These are phyloP conservation scores for Drosophila triauraria DNA, from an alignment of 1,140 invertebrate species.

Conservation along the genomic window DNA sequence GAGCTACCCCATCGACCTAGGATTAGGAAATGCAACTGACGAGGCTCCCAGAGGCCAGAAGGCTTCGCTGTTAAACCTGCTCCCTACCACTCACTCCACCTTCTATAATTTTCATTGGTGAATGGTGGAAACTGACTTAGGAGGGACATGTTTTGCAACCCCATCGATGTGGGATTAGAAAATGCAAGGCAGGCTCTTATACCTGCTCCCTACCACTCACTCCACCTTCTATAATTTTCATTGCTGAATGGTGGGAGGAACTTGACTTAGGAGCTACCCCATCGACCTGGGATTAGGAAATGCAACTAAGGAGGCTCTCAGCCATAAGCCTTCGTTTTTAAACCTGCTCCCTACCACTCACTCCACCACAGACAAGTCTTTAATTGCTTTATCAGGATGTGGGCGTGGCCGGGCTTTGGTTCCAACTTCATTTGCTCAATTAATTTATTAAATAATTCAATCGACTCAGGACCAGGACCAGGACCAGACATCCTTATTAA, in stretches of 20 bases:
- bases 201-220: background rate
- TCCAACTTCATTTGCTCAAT: slow-evolving; percentile 64
- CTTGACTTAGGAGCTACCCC: slow-evolving; percentile 5
- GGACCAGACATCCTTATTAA: slow-evolving; percentile 76
- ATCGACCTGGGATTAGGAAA: slow-evolving; percentile 4
- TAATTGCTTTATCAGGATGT: slow-evolving; percentile 46
- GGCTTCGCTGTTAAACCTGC: too few species aligned
- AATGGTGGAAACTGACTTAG: slow-evolving; percentile 5
- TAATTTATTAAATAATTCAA: slow-evolving; percentile 81
- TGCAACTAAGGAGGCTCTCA: background rate
- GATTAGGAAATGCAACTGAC: background rate
- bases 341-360: background rate
- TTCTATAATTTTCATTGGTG: background rate
- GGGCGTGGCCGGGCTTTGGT: slow-evolving; percentile 28
- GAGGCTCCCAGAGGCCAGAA: background rate
- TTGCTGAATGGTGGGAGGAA: background rate
- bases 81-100: background rate
- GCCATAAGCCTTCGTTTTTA: too few species aligned
- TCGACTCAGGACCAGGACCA: slow-evolving; percentile 19
- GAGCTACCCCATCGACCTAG: too few species aligned
- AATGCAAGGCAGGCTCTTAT: too few species aligned
- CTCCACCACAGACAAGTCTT: background rate
- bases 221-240: too few species aligned
- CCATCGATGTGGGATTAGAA: too few species aligned
- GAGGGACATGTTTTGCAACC: too few species aligned